Conservation (phyloP, 2,888 invertebrate genomes). For the Ectobius pallidus region DNA sequence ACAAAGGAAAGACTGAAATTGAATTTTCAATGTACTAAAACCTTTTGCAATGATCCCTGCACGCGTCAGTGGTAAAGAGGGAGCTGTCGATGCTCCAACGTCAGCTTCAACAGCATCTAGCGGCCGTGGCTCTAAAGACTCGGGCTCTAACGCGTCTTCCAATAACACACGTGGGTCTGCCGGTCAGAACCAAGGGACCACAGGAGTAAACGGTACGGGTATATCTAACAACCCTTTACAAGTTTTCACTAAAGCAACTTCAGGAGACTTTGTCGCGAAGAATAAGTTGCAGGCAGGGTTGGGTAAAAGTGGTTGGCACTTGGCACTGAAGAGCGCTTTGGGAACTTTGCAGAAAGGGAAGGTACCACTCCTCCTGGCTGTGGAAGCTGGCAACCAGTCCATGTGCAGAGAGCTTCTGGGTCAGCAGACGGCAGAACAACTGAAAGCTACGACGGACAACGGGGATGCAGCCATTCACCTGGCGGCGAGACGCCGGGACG, state of each 20-base stretch:
- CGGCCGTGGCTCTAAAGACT: background rate
- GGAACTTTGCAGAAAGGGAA: constrained; percentile 79
- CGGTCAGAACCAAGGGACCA: background rate
- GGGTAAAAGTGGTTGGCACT: constrained; percentile 43
- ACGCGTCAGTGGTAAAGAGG: background rate
- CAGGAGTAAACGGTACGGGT: background rate
- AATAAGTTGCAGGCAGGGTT: constrained; percentile 49
- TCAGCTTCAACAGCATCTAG: background rate
- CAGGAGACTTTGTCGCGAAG: constrained; percentile 47
- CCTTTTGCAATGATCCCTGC: background rate
- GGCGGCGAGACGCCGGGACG: constrained; percentile 89
- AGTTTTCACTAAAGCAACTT: constrained; percentile 24
- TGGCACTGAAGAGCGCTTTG: constrained; percentile 41
- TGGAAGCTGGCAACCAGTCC: constrained; percentile 93
- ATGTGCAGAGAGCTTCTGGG: constrained; percentile 93
- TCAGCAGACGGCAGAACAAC: constrained; percentile 85
- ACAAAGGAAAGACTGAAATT: background rate
- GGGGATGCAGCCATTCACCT: constrained; percentile 96
- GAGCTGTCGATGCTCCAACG: background rate
- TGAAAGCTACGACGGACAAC: constrained; percentile 80
- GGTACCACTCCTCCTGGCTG: constrained; percentile 90
- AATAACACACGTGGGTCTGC: background rate
- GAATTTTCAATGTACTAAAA: background rate
- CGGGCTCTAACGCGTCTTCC: background rate
- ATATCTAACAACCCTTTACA: background rate